Evolutionary conservation across 2,888 invertebrate genomes (phyloP).

Genomic region (Dryomyza anilis): DNA sequence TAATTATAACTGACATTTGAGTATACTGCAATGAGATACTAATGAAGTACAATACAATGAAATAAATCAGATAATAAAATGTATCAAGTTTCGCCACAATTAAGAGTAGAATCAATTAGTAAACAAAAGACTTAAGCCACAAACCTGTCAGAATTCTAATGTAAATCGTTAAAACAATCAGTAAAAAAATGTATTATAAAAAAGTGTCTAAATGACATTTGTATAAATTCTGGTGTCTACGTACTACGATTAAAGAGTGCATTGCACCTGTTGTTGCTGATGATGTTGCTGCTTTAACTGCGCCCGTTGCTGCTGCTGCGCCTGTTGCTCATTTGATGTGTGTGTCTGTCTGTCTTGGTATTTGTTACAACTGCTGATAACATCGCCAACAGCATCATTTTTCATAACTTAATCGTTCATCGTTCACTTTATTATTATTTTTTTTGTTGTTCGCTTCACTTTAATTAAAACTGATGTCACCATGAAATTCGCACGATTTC

Average conservation of each 20-base stretch:
- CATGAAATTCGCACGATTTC: slow-evolving; percentile 15
- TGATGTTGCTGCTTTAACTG: neutral
- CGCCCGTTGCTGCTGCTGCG: neutral
- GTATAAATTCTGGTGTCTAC: too few species aligned
- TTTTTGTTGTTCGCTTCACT: too few species aligned
- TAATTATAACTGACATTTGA: too few species aligned
- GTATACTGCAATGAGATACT: too few species aligned
- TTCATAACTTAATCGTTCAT: too few species aligned
- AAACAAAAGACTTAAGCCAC: slow-evolving; percentile 7
- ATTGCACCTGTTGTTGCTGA: neutral
- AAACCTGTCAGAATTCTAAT: neutral
- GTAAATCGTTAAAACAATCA: neutral
- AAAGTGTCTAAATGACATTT: too few species aligned
- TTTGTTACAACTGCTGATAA: neutral
- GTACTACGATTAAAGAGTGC: neutral
- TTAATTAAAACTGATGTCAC: slow-evolving; percentile 7
- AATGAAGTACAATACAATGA: too few species aligned
- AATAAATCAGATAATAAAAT: too few species aligned
- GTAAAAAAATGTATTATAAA: neutral
- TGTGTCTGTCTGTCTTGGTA: neutral
- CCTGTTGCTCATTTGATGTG: neutral
- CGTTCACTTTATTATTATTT: too few species aligned
- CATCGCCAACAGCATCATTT: too few species aligned
- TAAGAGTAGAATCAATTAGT: too few species aligned
- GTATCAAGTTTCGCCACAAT: too few species aligned